Base-by-base conservation (phyloP, 2,797 vertebrate species). In the Acrossocheilus wenchowensis region DNA sequence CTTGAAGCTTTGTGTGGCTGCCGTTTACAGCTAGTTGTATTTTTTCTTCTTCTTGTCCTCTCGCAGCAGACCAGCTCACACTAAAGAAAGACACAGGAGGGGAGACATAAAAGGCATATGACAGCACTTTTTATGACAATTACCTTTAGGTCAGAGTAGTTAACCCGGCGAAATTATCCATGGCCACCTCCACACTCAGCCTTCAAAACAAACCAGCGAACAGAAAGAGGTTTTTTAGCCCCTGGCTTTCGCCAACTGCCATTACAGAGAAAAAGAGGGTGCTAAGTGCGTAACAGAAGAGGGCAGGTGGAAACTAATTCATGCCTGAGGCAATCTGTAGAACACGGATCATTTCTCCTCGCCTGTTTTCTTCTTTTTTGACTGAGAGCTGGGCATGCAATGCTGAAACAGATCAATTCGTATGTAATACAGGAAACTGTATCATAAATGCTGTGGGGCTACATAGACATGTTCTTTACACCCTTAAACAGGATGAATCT, bases 251-350 rank as follows among this genome's bases (percentile, higher is more conserved):
- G 85, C 86, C 88, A 87, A 88, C 89, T 88, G 89, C 86, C 86
- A 91, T 92, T 92, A 89, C 82, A 86, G 89, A 89, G 83, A 88
- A 89, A 89, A 80, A 86, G 84, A 90, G 86, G 83, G 87, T 84
- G 87, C 88, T 92, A 91, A 91, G 87, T 90, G 91, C 79, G 87
- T 86, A 89, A 90, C 89, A 91, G 89, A 86, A 84, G 85, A 90
- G 87, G 89, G 89, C 91, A 91, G 87, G 88, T 86, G 88, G 88
- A 91, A 90, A 89, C 88, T 90, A 91, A 91, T 92, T 91, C 89
- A 90, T 86, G 91, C 91, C 90, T 69, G 48, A 54, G 90, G 91
- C 86, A 52, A 89, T 84, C 87, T 62, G 75, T 17, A 88, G 87
- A 91, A 89, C 89, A 90, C 78, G 81, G 87, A 90, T 89, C 81